These are phyloP conservation scores for Ctenoplectra terminalis DNA, from an alignment of 1,140 invertebrate genomes.

Conservation along the genomic window DNA sequence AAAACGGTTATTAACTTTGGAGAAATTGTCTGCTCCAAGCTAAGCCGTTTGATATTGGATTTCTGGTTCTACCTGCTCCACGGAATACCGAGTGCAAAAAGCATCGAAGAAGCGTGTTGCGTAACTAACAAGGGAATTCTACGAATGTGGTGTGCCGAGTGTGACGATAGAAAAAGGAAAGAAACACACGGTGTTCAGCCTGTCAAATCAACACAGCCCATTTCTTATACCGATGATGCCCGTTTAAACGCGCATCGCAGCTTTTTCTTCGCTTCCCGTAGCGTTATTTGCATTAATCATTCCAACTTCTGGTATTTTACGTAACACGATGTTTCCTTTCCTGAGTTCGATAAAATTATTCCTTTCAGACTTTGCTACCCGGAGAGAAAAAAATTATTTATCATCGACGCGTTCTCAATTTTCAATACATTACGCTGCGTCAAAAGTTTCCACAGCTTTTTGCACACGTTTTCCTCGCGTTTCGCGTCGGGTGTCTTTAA, in stretches of 20 bases:
- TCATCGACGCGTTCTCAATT: no score
- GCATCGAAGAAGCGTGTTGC: constrained; percentile 15
- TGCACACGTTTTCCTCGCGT: no score
- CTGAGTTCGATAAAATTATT: not conserved
- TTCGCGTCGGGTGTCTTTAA: no score
- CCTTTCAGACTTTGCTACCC: not conserved
- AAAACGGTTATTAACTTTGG: not conserved
- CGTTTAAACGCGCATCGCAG: not conserved
- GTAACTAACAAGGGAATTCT: constrained; percentile 14
- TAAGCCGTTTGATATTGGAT: not conserved
- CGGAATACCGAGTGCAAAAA: not conserved
- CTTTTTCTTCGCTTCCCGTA: not conserved
- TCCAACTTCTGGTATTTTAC: not conserved
- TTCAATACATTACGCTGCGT: no score
- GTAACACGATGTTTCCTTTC: not conserved
- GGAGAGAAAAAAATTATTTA: not conserved
- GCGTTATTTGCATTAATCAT: constrained; percentile 15
- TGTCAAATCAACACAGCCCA: not conserved
- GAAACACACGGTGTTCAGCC: not conserved
- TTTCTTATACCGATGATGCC: not conserved
- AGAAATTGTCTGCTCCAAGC: not conserved
- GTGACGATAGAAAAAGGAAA: not conserved
- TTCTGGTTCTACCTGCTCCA: constrained; percentile 11
- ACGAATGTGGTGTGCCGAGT: not conserved
- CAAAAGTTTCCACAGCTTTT: no score